Base-by-base conservation (phyloP, 1,140 invertebrate species). In the Bombus picipes region DNA sequence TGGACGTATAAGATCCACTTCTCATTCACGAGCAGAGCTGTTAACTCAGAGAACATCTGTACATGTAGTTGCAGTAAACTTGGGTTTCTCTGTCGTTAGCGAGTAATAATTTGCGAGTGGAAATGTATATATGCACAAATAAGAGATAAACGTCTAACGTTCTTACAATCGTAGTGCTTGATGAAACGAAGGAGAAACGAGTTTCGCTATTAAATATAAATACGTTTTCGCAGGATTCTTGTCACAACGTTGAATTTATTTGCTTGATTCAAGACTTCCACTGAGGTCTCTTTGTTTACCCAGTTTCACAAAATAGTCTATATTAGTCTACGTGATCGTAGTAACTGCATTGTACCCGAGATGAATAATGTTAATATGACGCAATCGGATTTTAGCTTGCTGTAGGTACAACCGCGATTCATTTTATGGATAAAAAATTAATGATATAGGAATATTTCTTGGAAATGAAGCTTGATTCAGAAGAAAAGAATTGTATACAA, bases 61-160 rank as follows among this genome's bases (percentile, higher is more conserved):
- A 13, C 25, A 22, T n/a, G 13, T 62, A 71, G 25, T n/a, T 28
- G 18, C 22, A 32, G 18, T 25, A 18, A 72, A 70, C 28, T 77
- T 77, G 15, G 15, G 41, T 62, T 62, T 41, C 37, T 13, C 75
- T 28, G 18, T 77, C 75, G 28, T 77, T 77, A 9, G 18, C 47
- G 47, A 53, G 47, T 53, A n/a, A 77, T 62, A 77, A 77, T 62
- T 62, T 62, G 57, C 57, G 8, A 74, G 22, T 43, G 41, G n/a
- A 32, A 53, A 18, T 41, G n/a, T 62, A 41, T 41, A 62, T 28
- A n/a, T 13, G 28, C n/a, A 41, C 75, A 77, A 77, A 62, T 77
- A 77, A 77, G 57, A 77, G 75, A 77, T 77, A 77, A 62, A 62
- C 28, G 74, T 28, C 28, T 37, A 28, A 47, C 22, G 32, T 22